Evolutionary conservation across 2,113 vertebrate species (phyloP), one percentile per base, ranked within the genome.

Genomic region (Otus sunia): DNA sequence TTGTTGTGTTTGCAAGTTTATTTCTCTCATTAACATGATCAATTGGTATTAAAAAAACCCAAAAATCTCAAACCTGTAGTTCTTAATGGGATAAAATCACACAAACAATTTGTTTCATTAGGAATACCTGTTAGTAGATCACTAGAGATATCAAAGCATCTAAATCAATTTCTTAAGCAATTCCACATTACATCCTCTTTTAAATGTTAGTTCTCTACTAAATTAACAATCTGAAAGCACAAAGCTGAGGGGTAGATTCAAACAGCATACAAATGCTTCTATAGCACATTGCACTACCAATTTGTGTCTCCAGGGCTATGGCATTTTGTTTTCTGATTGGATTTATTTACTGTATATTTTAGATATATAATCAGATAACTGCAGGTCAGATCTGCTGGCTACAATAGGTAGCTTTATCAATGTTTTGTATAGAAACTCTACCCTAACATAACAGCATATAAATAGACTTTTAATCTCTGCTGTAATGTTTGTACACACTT

Each of bases 161-260:
- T 64, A 84, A 94, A 94, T 89, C 83, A 89, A 86, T 95, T 95
- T 94, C 63, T 90, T 91, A 32, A 84, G 72, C 63, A 80, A 90
- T 78, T 93, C 82, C 52, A 43, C 49, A 80, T 92, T 36, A 88
- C 26, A 49, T 49, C 50, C 34, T 68, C 68, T 77, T 80, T 83
- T 47, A 71, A 63, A 86, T 2, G 2, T 64, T 75, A 75, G 68
- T 30, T 30, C 34, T 74, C 43, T 63, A 17, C 72, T 71, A 55
- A 95, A 90, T 86, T 73, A 93, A 68, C 58, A 58, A 21, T 20
- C 29, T 74, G 39, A 74, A 91, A 91, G 47, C 83, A 32, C 64
- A 52, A 13, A 72, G 49, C 79, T 77, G 84, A 90, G 62, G 52
- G 72, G 27, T 10, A 75, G 21, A 75, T 81, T 81, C 30, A 69